Conservation (phyloP, 2,113 vertebrate species). For the Otocyon megalotis region DNA sequence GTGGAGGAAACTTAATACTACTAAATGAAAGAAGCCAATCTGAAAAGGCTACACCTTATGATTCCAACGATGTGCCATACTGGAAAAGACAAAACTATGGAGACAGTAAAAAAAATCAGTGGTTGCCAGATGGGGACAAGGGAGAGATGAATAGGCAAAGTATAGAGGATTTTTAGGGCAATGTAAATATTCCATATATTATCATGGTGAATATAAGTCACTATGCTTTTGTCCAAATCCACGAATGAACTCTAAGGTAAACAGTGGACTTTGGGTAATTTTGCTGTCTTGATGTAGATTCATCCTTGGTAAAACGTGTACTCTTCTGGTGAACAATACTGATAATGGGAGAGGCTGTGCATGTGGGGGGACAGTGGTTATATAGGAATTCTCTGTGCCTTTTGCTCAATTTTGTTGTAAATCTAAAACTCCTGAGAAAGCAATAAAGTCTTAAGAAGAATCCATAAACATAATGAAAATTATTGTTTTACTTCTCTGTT, state of each 20-base stretch:
- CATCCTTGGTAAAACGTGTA: not conserved
- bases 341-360: not conserved
- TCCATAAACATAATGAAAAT: not conserved
- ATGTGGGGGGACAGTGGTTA: not conserved
- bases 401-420: not conserved
- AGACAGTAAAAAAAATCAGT: not conserved
- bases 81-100: not conserved
- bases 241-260: not conserved
- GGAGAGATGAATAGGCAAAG: not conserved
- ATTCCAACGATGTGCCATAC: not conserved
- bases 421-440: not conserved
- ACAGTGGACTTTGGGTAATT: not conserved
- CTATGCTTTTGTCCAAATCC: not conserved
- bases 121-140: not conserved
- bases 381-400: not conserved
- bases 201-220: not conserved
- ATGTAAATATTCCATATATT: not conserved
- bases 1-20: not conserved
- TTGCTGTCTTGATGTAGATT: not conserved
- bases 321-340: not conserved
- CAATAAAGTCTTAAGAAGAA: not conserved
- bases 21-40: not conserved
- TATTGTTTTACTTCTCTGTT: not conserved
- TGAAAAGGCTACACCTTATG: not conserved
- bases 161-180: not conserved